Base-by-base conservation (phyloP, 2,113 vertebrate species). In the Dasypus novemcinctus region DNA sequence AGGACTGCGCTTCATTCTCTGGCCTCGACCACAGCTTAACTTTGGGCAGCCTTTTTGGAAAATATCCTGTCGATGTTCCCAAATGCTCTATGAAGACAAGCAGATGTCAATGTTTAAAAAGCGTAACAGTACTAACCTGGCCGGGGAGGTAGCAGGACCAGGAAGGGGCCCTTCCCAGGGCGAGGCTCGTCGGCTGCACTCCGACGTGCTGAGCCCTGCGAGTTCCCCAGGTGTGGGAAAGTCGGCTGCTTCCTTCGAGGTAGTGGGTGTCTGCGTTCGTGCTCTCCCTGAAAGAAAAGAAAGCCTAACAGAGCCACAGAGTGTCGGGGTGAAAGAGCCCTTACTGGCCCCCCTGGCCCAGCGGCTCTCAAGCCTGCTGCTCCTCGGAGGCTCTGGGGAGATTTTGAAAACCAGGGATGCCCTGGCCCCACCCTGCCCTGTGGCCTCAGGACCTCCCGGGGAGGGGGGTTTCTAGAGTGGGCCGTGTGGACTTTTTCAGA, bases 31-130 rank as follows among this genome's bases (percentile, higher is more conserved):
- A 21, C 41, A 69, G 88, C 18, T 69, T 25, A 54, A 43, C 31
- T 64, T 78, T 18, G 20, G 72, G 68, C 68, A 91, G 20, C 1
- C 1, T n/a, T 79, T 72, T n/a, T 61, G 57, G 57, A 59, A 66
- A 82, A 38, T 3, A 25, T 61, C 61, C 49, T 1, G 2, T 36
- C 20, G 43, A 4, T 41, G 43, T 66, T 46, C 54, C 46, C 66
- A 14, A 10, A 5, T 54, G 59, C 36, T 41, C 0, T 23, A 21
- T 12, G 0, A 7, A 36, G 38, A 21, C 20, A 41, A 8, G 31
- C 23, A 3, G 75, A 82, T 2, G 1, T 36, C 29, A 13, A 1
- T 31, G 43, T 57, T 57, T 57, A 57, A 57, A 21, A 57, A 57
- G 54, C 21, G 6, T 57, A 46, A 46, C 43, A 46, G 9, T 46